A percentile compares a stretch with the other conserved stretches of the same genome.
Evolutionary conservation across 2,797 vertebrate species (phyloP).

Genomic region (Lacerta bilineata): DNA sequence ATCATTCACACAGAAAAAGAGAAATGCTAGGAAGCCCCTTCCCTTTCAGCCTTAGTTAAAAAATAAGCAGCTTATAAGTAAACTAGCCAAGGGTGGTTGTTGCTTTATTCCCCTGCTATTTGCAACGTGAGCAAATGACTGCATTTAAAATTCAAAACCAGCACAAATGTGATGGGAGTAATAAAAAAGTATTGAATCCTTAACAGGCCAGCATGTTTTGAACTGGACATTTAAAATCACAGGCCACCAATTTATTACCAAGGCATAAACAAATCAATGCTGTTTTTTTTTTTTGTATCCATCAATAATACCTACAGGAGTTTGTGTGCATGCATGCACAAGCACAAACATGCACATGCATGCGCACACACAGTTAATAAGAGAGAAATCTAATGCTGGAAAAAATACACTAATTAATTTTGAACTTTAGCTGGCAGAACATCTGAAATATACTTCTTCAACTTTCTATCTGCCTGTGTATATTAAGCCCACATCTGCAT

Average conservation of each 20-base stretch:
- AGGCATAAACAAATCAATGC: constrained; percentile 55
- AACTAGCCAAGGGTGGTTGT: background rate
- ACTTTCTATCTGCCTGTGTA: background rate
- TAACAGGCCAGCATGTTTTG: constrained; percentile 53
- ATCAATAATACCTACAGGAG: background rate
- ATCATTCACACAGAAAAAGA: background rate
- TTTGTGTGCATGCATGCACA: background rate
- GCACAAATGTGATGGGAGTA: background rate
- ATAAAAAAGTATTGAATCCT: background rate
- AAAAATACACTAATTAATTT: constrained; percentile 36
- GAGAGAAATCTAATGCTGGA: constrained; percentile 12
- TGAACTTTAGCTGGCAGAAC: background rate
- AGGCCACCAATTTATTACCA: constrained; percentile 47
- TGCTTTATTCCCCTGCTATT: background rate
- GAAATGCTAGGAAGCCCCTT: background rate
- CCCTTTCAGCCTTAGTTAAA: background rate
- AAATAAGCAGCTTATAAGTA: background rate
- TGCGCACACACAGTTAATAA: constrained; percentile 2
- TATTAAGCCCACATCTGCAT: too few species aligned
- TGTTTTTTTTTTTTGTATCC: background rate
- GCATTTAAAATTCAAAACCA: constrained; percentile 3
- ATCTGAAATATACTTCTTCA: background rate
- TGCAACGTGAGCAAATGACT: background rate
- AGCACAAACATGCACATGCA: constrained; percentile 26
- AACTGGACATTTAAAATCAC: constrained; percentile 38